Evolutionary conservation across 1,140 invertebrate genomes (phyloP).

Genomic region (Hetaerina americana): DNA sequence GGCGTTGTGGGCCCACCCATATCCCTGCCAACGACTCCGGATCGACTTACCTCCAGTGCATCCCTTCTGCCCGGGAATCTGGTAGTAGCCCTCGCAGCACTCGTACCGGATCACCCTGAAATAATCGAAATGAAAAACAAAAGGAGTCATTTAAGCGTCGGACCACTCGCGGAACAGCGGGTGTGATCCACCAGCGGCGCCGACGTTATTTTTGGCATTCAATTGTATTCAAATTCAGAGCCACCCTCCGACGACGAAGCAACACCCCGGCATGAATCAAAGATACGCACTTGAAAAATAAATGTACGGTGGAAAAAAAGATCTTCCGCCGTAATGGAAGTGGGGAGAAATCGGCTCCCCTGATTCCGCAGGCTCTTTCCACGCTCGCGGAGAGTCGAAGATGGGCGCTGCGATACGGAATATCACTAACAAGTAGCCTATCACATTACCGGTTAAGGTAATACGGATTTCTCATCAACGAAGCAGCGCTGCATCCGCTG

Average conservation of each 20-base stretch:
- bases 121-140: too few relatives aligned
- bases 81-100: slow-evolving; percentile 37
- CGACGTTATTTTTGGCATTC: background rate
- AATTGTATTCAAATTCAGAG: background rate
- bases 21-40: background rate
- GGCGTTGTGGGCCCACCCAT: too few relatives aligned
- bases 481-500: too few relatives aligned
- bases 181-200: background rate
- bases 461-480: too few relatives aligned
- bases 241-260: background rate
- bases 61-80: slow-evolving; percentile 27
- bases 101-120: slow-evolving; percentile 34
- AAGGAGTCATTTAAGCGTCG: too few relatives aligned
- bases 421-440: too few relatives aligned
- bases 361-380: background rate
- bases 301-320: too few relatives aligned
- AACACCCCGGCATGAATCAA: background rate
- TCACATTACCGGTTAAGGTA: too few relatives aligned
- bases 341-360: background rate
- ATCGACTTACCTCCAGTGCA: slow-evolving; percentile 32
- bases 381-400: too few relatives aligned
- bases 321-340: background rate
- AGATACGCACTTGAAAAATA: too few relatives aligned
- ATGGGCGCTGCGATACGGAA: too few relatives aligned
- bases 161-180: background rate